phyloP scores from a whole-genome alignment of 2,113 vertebrate species.

The Platysternon megacephalum region DNA sequence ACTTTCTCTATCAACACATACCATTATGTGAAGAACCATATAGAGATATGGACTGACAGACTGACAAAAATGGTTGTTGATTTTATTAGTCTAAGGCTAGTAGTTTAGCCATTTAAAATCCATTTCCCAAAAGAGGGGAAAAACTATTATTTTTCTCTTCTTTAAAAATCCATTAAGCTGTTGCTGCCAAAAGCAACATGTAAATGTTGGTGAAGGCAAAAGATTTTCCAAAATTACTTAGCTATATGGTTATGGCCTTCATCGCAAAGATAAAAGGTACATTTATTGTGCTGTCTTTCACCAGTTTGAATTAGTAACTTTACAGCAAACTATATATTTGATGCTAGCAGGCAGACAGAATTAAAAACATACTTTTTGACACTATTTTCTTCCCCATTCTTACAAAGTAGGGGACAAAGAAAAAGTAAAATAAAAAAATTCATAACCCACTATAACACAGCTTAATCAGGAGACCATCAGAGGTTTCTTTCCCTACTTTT shows the following conservation, averaged over 20 bases:
- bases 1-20: conserved; percentile 70
- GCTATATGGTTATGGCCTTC: conserved; percentile 81
- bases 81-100: conserved; percentile 85
- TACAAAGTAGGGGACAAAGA: conserved; percentile 80
- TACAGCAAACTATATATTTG: conserved; percentile 82
- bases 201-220: conserved; percentile 85
- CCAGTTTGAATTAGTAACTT: conserved; percentile 80
- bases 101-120: conserved; percentile 86
- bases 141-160: conserved; percentile 79
- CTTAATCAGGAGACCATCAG: conserved; percentile 77
- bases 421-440: conserved; percentile 67
- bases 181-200: conserved; percentile 83
- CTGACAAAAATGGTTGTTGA: conserved; percentile 79
- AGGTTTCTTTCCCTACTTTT: conserved; percentile 69
- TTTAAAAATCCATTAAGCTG: conserved; percentile 83
- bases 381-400: conserved; percentile 77
- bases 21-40: conserved; percentile 76
- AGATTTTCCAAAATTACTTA: conserved; percentile 79
- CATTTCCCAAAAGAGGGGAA: conserved; percentile 83
- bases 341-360: conserved; percentile 85
- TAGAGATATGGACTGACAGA: conserved; percentile 78
- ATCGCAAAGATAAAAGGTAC: conserved; percentile 83
- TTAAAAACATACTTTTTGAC: conserved; percentile 80
- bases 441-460: conserved; percentile 84
- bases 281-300: conserved; percentile 88